Evolutionary conservation across 2,113 vertebrate genomes (phyloP), one percentile per base, ranked within the genome.

Genomic region (Piprites chloris): DNA sequence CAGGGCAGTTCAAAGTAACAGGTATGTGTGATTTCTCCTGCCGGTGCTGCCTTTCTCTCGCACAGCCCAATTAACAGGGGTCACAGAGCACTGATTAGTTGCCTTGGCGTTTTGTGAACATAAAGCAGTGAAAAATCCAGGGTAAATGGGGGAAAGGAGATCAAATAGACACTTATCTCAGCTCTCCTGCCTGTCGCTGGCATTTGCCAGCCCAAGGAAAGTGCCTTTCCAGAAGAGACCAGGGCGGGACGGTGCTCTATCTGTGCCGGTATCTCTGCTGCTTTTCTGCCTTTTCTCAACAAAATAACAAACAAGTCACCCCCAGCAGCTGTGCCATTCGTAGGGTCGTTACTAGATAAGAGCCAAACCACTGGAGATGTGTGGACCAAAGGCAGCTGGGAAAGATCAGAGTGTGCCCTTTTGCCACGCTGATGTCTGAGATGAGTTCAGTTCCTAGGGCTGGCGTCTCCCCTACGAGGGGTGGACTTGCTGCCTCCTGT

Each of bases 151-250:
- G 76, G 69, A 53, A 66, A 85, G 59, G 66, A 95, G 93, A 97
- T 94, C 92, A 97, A 96, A 97, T 92, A 93, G 82, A 85, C 95
- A 91, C 85, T 95, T 94, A 95, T 94, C 84, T 92, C 84, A 86
- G 92, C 74, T 24, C 80, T 92, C 73, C 85, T 83, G 90, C 83
- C 42, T 86, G 71, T 91, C 81, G 56, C 58, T 2, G 16, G 82
- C 95, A 87, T 96, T 94, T 96, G 92, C 88, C 92, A 95, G 87
- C 79, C 85, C 58, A 73, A 90, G 88, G 73, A 75, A 81, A 93
- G 94, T 79, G 87, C 55, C 76, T 87, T 88, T 95, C 69, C 90
- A 95, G 88, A 74, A 67, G 46, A 72, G 33, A 28, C 79, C 83
- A 37, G 14, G 23, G 14, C 1, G 3, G 65, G 50, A 68, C 4